Evolutionary conservation across 2,113 vertebrate genomes (phyloP).

Genomic region (Chrysochloris asiatica): DNA sequence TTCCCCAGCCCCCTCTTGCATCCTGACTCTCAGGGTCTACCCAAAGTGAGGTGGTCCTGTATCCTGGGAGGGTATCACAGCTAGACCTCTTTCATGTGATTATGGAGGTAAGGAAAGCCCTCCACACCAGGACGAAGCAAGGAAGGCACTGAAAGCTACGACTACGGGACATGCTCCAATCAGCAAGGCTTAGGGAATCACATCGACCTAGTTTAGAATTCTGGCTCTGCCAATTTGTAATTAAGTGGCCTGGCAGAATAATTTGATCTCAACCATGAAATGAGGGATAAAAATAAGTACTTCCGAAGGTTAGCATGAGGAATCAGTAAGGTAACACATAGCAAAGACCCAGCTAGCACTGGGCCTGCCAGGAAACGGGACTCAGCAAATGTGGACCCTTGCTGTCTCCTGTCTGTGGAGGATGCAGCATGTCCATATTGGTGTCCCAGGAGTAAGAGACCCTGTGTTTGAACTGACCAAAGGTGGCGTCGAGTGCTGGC

Average conservation of each 20-base stretch:
- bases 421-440: not conserved
- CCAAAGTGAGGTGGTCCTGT: not conserved
- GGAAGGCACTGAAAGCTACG: not conserved
- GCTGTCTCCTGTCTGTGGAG: not conserved
- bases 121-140: not conserved
- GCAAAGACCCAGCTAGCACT: not conserved
- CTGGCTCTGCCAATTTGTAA: slow-evolving; percentile 33
- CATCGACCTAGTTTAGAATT: not conserved
- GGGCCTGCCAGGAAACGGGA: not conserved
- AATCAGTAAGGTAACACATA: not conserved
- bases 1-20: not conserved
- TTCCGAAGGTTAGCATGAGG: not conserved
- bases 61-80: not conserved
- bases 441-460: not conserved
- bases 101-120: not conserved
- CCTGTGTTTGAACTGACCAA: not conserved
- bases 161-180: not conserved
- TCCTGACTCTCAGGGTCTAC: not conserved
- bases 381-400: not conserved
- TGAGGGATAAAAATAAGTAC: slow-evolving; percentile 47
- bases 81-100: not conserved
- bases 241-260: slow-evolving; percentile 44
- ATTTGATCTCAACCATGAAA: slow-evolving; percentile 52
- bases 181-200: not conserved
- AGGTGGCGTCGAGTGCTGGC: not conserved